These are phyloP conservation scores for Passerina amoena DNA, from an alignment of 2,113 vertebrate genomes.

Conservation along the genomic window DNA sequence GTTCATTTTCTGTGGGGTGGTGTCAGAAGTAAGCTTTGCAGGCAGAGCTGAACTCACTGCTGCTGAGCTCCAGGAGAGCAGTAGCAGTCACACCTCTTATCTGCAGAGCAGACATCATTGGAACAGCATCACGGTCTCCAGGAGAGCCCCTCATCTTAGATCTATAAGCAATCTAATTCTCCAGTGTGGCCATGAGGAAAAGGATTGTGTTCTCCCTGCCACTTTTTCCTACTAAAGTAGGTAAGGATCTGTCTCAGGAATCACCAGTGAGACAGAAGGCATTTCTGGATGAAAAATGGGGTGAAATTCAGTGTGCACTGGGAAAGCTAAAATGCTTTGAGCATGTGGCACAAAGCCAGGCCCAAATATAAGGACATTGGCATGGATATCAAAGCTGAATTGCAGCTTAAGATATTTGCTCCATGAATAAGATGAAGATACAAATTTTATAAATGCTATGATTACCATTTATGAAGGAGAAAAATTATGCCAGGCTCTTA, in stretches of 20 bases:
- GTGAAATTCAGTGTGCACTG: background rate
- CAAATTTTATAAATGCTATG: background rate
- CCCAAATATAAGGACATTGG: background rate
- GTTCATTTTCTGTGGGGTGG: background rate
- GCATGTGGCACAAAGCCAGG: background rate
- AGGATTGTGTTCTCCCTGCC: background rate
- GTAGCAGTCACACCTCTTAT: background rate
- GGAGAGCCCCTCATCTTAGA: background rate
- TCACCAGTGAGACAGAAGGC: background rate
- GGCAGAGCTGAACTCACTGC: background rate
- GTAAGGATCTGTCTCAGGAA: background rate
- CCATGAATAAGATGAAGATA: background rate
- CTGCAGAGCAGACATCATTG: background rate
- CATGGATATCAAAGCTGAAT: slow-evolving; percentile 7
- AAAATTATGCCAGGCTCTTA: background rate
- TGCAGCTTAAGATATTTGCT: background rate
- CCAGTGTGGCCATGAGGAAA: background rate
- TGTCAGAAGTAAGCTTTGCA: background rate
- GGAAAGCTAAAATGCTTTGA: background rate
- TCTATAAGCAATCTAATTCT: background rate
- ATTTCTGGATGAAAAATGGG: background rate
- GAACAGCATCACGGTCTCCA: background rate
- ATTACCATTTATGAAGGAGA: background rate
- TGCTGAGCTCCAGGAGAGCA: background rate
- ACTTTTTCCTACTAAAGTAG: background rate